phyloP scores from a whole-genome alignment of 2,113 vertebrate species.

The Anoura caudifer region DNA sequence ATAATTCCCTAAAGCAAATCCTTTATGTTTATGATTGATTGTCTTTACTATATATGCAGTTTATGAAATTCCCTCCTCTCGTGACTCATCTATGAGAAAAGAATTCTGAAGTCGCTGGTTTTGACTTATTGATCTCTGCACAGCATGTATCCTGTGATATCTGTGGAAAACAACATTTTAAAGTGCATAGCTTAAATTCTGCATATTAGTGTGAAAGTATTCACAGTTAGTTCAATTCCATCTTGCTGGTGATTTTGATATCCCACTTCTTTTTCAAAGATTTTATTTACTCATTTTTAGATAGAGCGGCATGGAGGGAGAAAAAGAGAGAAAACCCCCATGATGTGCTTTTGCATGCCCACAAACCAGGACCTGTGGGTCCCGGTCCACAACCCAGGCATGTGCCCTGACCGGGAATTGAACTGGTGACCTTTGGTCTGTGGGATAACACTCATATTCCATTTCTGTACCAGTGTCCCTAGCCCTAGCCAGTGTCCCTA shows the following conservation, averaged over 20 bases:
- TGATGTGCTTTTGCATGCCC: no score
- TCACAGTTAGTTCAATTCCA: not conserved
- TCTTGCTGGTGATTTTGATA: not conserved
- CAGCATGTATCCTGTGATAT: not conserved
- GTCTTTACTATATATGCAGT: not conserved
- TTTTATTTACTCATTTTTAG: no score
- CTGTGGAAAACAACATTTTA: not conserved
- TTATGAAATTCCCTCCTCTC: not conserved
- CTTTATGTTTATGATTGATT: not conserved
- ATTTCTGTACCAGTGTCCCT: not conserved
- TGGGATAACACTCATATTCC: not conserved
- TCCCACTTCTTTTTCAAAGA: not conserved
- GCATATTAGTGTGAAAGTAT: not conserved
- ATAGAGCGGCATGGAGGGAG: no score
- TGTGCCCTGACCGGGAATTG: no score
- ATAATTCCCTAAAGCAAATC: not conserved
- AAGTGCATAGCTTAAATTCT: not conserved
- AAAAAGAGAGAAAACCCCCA: no score
- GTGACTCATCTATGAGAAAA: not conserved
- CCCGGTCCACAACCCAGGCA: no score
- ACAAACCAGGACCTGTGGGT: no score
- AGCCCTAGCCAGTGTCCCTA: not conserved
- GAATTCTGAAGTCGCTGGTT: not conserved
- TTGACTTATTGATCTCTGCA: not conserved
- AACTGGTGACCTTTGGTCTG: no score